phyloP scores from a whole-genome alignment of 2,888 invertebrate species.

The Teleogryllus oceanicus region DNA sequence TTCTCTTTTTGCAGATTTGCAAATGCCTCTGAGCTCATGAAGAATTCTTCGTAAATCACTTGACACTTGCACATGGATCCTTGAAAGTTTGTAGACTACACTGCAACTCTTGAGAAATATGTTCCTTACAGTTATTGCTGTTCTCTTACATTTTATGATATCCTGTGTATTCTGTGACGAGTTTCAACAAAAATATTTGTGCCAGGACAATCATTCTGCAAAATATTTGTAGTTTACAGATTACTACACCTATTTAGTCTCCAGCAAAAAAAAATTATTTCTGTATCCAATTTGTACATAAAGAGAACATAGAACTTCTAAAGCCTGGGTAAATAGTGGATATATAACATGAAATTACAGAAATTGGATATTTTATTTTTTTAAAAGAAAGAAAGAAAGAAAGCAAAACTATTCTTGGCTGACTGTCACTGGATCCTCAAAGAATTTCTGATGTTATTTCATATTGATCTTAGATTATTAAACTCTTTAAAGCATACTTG shows the following conservation, averaged over 20 bases:
- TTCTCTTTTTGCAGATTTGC: too few relatives aligned
- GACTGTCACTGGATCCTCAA: neutral
- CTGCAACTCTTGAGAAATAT: too few relatives aligned
- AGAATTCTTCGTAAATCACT: neutral
- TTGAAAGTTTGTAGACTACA: too few relatives aligned
- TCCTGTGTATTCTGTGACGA: too few relatives aligned
- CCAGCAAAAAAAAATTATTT: neutral
- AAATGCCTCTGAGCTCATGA: neutral
- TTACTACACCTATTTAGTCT: neutral
- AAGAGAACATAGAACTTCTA: neutral
- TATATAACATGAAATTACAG: neutral
- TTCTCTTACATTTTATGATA: too few relatives aligned
- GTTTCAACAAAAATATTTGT: neutral
- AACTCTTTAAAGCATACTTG: too few relatives aligned
- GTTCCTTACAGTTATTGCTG: too few relatives aligned
- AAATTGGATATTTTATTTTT: neutral
- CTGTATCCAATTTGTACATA: neutral
- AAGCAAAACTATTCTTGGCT: neutral
- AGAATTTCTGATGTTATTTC: too few relatives aligned
- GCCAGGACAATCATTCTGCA: neutral
- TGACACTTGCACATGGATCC: too few relatives aligned
- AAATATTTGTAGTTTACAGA: constrained; percentile 4
- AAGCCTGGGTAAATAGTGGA: neutral
- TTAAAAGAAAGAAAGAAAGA: neutral
- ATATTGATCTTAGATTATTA: too few relatives aligned